Percentiles rank a stretch among this genome's conserved stretches.
Conservation (phyloP, 2,113 vertebrate genomes). For the Serilophus lunatus region DNA sequence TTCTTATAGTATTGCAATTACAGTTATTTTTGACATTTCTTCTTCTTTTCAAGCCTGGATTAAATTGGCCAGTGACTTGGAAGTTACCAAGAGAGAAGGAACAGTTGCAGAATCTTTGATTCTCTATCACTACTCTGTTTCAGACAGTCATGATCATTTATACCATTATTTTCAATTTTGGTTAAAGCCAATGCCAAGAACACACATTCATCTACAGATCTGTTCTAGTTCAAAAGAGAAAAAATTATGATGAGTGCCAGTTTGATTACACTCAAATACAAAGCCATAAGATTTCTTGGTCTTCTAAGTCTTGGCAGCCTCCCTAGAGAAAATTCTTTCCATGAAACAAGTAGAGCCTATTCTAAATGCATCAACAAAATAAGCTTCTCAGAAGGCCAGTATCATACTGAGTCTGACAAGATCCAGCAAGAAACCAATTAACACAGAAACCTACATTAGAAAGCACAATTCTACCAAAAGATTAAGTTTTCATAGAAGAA, state of each 20-base stretch:
- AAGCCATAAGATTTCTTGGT: background rate
- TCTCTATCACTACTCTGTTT: background rate
- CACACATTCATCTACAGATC: background rate
- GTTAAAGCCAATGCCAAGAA: background rate
- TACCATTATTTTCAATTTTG: background rate
- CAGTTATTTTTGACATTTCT: slow-evolving; percentile 36
- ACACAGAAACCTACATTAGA: background rate
- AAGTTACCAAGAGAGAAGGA: background rate
- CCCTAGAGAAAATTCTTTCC: slow-evolving; percentile 7
- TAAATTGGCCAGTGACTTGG: background rate
- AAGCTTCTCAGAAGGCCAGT: background rate
- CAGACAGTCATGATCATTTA: background rate
- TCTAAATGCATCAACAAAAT: background rate
- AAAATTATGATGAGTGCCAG: background rate
- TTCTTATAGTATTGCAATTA: background rate
- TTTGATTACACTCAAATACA: slow-evolving; percentile 2
- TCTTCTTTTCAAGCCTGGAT: background rate
- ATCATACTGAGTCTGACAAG: background rate
- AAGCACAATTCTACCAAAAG: background rate
- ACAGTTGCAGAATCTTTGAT: background rate
- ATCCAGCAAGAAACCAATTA: slow-evolving; percentile 5
- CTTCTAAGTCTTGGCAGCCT: background rate
- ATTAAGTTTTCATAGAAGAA: background rate
- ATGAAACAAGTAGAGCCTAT: background rate
- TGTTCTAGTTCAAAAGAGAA: background rate